These are phyloP conservation scores for Tyria jacobaeae DNA, from an alignment of 2,888 invertebrate genomes.

Conservation along the genomic window DNA sequence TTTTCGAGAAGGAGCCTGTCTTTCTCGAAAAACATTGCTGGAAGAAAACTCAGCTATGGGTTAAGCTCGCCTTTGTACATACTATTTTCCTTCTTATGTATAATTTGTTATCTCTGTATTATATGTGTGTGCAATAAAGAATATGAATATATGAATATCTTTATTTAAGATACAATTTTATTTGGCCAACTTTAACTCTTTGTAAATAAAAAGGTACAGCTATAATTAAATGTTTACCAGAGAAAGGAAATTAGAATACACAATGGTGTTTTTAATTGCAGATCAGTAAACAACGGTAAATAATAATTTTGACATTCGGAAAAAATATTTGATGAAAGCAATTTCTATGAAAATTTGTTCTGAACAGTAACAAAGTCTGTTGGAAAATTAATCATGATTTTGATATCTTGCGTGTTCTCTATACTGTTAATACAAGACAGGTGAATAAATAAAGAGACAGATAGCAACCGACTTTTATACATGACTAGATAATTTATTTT, in stretches of 20 bases:
- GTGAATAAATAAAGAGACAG: slow-evolving; percentile 42
- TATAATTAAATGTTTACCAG: neutral
- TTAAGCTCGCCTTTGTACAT: too few relatives aligned
- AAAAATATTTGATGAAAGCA: slow-evolving; percentile 71
- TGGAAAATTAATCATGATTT: slow-evolving; percentile 61
- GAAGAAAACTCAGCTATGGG: too few relatives aligned
- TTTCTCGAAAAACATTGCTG: too few relatives aligned
- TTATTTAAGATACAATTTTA: too few relatives aligned
- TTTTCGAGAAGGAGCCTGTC: too few relatives aligned
- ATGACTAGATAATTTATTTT: slow-evolving; percentile 8
- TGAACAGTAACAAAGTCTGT: slow-evolving; percentile 56
- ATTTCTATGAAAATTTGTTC: slow-evolving; percentile 70
- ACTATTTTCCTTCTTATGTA: too few relatives aligned
- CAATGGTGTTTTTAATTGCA: slow-evolving; percentile 26
- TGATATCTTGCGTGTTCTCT: slow-evolving; percentile 38
- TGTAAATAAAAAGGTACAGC: neutral
- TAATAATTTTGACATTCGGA: slow-evolving; percentile 65
- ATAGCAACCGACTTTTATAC: slow-evolving; percentile 25
- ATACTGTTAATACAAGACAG: slow-evolving; percentile 21
- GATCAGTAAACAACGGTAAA: slow-evolving; percentile 68
- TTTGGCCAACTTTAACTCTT: neutral
- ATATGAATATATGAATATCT: too few relatives aligned
- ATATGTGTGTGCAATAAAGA: too few relatives aligned
- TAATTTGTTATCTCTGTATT: too few relatives aligned
- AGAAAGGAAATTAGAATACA: slow-evolving; percentile 20